Conservation (phyloP, 2,113 vertebrate genomes). For the Nesoenas mayeri region DNA sequence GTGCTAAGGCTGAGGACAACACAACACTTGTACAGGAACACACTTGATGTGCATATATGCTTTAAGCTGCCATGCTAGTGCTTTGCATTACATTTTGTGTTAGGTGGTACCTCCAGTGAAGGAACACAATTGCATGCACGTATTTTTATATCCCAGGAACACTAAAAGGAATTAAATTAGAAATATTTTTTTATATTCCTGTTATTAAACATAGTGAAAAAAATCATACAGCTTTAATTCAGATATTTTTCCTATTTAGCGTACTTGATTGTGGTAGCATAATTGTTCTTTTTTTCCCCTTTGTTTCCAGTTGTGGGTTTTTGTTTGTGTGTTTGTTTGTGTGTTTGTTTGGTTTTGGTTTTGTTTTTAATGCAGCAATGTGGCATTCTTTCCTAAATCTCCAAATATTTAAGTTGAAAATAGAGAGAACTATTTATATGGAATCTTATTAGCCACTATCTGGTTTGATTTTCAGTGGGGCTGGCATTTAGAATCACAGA, state of each 20-base stretch:
- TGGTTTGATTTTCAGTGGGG: neutral
- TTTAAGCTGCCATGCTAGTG: neutral
- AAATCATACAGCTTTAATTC: neutral
- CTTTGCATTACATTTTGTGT: neutral
- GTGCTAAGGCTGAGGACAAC: neutral
- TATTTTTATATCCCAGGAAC: neutral
- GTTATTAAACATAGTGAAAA: neutral
- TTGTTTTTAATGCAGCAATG: neutral
- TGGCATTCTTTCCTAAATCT: neutral
- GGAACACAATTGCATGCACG: neutral
- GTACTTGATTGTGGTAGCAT: neutral
- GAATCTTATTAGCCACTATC: neutral
- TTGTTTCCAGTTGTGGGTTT: neutral
- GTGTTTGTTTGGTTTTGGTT: too few species aligned
- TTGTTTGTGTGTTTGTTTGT: too few species aligned
- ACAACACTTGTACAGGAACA: too few species aligned
- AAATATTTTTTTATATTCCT: neutral
- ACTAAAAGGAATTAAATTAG: neutral
- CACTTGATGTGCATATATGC: conserved; percentile 10
- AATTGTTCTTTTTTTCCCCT: accelerated
- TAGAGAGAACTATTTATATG: neutral
- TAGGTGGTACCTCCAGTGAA: neutral
- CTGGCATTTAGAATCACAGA: neutral
- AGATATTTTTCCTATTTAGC: neutral
- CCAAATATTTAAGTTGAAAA: neutral